Conservation (phyloP, 1,140 invertebrate genomes). For the Holcopasites calliopsidis region DNA sequence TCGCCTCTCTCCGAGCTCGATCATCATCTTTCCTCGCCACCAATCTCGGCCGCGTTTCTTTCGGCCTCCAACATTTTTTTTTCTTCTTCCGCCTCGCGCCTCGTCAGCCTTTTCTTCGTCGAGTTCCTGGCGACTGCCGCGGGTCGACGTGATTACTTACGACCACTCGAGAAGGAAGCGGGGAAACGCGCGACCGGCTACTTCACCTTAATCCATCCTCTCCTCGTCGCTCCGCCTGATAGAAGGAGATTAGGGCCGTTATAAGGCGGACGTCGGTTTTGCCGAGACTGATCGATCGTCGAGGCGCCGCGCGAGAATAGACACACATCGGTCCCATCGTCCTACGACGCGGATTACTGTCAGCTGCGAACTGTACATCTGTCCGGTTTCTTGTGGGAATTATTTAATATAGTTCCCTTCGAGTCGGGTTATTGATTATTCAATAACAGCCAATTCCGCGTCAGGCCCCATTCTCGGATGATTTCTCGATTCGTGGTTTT, state of each 20-base stretch:
- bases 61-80: too few species aligned
- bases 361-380: conserved; percentile 18
- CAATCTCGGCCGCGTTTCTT: conserved; percentile 53
- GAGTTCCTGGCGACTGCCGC: conserved; percentile 51
- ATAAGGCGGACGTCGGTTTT: conserved; percentile 51
- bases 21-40: conserved; percentile 19
- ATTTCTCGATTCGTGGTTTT: too few species aligned
- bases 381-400: conserved; percentile 24
- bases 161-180: conserved; percentile 42
- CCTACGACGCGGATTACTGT: conserved; percentile 48
- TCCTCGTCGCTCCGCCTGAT: conserved; percentile 32
- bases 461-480: too few species aligned
- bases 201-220: conserved; percentile 18
- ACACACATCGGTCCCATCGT: conserved; percentile 22
- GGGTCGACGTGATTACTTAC: conserved; percentile 60
- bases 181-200: too few species aligned
- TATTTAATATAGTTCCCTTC: conserved; percentile 23
- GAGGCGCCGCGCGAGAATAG: conserved; percentile 24
- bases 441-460: too few species aligned
- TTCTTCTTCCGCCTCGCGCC: conserved; percentile 54
- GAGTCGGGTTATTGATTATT: too few species aligned
- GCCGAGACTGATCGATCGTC: conserved; percentile 62
- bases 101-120: conserved; percentile 59
- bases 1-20: conserved; percentile 42
- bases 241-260: conserved; percentile 60